phyloP scores from a whole-genome alignment of 2,113 vertebrate species.

The Perca fluviatilis region DNA sequence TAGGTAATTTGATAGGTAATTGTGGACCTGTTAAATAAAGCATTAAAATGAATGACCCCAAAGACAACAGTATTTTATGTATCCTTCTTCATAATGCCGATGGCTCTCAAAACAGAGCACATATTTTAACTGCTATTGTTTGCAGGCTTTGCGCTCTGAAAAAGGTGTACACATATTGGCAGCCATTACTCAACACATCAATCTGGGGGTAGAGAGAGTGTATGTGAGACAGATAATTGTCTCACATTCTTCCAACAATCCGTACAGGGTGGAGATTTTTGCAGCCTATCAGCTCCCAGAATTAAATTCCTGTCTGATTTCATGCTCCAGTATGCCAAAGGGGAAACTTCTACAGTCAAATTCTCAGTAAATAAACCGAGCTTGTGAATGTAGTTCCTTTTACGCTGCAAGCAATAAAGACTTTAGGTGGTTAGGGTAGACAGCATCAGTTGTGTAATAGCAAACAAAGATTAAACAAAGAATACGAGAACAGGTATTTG shows the following conservation, averaged over 20 bases:
- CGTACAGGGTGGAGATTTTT: background rate
- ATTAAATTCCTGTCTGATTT: conserved; percentile 5
- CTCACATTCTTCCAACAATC: background rate
- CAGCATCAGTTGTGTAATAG: background rate
- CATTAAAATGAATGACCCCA: background rate
- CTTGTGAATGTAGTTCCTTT: background rate
- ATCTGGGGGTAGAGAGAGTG: background rate
- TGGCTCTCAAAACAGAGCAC: background rate
- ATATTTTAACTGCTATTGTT: background rate
- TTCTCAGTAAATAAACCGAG: conserved; percentile 5
- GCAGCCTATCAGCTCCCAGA: background rate
- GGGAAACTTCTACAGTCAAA: conserved; percentile 8
- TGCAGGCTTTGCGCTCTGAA: background rate
- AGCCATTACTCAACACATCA: background rate
- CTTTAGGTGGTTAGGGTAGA: background rate
- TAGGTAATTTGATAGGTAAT: background rate
- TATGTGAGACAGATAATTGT: background rate
- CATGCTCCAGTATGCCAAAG: conserved; percentile 10
- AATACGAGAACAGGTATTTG: background rate
- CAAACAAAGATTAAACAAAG: background rate
- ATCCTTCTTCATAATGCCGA: background rate
- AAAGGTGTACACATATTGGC: background rate
- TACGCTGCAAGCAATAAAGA: background rate
- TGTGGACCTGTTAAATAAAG: background rate
- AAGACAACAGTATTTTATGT: background rate